Base-by-base conservation (phyloP, 2,888 invertebrate species). In the Drosophila greeni region DNA sequence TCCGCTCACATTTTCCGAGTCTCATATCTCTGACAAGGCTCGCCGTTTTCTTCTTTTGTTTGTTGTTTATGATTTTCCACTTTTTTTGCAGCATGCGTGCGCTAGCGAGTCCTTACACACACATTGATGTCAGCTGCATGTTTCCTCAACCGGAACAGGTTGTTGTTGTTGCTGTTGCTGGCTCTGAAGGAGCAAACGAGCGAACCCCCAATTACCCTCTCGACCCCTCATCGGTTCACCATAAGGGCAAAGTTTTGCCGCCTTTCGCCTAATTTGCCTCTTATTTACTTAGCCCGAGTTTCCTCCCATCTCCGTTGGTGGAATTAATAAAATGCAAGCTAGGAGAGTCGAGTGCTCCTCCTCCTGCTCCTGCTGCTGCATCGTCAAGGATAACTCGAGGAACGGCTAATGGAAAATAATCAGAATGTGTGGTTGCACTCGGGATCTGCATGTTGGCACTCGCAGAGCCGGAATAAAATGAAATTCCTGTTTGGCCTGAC, bases 111-210 rank as follows among this genome's bases (percentile, higher is more conserved):
- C 48, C 37, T 66, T 61, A 54, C 57, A 68, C 77, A 68, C 77
- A 70, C 80, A 74, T 72, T 70, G 69, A 75, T 75, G 80, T 69
- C 82, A 75, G 70, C 77, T 80, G 77, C 80, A 75, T 66, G 69
- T 54, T 75, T 66, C 36, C 43, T 49, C 39, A 76, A 64, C 65
- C 65, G 59, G 58, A 73, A 74, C 51, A 66, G 60, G 34, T 37
- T 56, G 43, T 34, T 20, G 20, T 20, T 20, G 20, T 3, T 20
- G 20, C n/a, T 55, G 29, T 24, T 55, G 29, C 33, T 39, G 18
- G 33, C 56, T 51, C 34, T 37, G 55, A 56, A 40, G 26, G 43
- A 43, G 40, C 42, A 9, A 42, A 40, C 40, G 33, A 47, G 40
- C 42, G 24, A 42, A 20, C 52, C 57, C 39, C 47, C 45, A 66